phyloP scores from a whole-genome alignment of 1,140 invertebrate species.

The Bombus impatiens region DNA sequence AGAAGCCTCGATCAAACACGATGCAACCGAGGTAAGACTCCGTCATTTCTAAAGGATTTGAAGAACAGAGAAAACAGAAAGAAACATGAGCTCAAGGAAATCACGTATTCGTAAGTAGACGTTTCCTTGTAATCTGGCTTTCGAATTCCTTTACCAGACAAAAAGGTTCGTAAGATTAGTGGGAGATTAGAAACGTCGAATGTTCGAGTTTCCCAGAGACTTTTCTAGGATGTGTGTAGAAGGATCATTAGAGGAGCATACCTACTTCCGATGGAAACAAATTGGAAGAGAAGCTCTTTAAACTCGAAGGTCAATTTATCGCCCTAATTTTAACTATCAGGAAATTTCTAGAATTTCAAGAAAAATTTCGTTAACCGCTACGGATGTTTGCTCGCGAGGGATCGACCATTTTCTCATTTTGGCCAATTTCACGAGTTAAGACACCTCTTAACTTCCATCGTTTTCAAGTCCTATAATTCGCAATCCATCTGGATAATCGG shows the following conservation, averaged over 20 bases:
- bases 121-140: slow-evolving; percentile 13
- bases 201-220: neutral
- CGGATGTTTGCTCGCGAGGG: neutral
- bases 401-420: neutral
- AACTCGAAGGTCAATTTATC: neutral
- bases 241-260: neutral
- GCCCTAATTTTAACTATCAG: too few relatives aligned
- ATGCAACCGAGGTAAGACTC: neutral
- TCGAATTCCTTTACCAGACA: neutral
- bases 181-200: neutral
- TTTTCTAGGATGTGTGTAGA: neutral
- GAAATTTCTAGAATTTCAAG: neutral
- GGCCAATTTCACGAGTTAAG: neutral
- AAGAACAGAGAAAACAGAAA: neutral
- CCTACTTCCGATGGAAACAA: neutral
- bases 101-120: neutral
- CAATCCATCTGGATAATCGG: slow-evolving; percentile 9
- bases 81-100: neutral
- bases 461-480: neutral
- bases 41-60: neutral
- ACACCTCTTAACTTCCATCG: neutral
- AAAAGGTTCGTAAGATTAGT: neutral
- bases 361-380: neutral
- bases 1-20: neutral
- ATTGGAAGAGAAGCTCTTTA: neutral